Conservation (phyloP, 2,113 vertebrate genomes). For the Eurypyga helias region DNA sequence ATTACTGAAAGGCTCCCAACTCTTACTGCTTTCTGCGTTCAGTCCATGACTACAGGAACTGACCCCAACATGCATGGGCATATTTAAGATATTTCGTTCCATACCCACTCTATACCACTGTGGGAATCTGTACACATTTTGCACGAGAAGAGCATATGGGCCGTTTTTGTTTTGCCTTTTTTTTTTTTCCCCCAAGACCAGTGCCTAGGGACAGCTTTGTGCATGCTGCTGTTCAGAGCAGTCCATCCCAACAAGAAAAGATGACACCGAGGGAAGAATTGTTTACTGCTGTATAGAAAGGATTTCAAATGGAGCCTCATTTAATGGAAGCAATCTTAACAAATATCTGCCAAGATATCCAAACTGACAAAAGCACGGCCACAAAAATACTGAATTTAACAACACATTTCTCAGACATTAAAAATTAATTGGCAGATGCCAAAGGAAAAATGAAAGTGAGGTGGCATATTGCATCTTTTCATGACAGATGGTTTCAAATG, state of each 20-base stretch:
- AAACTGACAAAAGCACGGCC: not conserved
- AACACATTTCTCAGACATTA: not conserved
- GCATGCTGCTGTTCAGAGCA: constrained; percentile 6
- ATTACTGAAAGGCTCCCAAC: not conserved
- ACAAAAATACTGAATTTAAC: constrained; percentile 3
- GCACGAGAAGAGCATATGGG: constrained; percentile 22
- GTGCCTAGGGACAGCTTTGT: not conserved
- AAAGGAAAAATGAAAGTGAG: not conserved
- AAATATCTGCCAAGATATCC: not conserved
- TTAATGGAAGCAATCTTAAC: not conserved
- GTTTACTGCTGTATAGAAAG: not conserved
- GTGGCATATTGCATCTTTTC: constrained; percentile 17
- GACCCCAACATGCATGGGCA: not conserved
- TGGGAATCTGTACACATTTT: not conserved
- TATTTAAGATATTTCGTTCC: not conserved
- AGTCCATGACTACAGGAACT: not conserved
- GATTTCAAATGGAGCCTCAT: not conserved
- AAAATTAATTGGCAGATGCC: constrained; percentile 10
- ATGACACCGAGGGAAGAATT: not conserved
- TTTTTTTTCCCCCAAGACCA: not conserved
- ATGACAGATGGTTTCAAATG: constrained; percentile 59
- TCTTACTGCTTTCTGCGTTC: not conserved
- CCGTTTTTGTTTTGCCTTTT: not conserved
- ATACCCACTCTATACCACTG: not conserved
- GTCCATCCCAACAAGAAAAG: not conserved